Evolutionary conservation across 1,140 invertebrate species (phyloP), one percentile per base, ranked within the genome.

Genomic region (Copidosoma floridanum): DNA sequence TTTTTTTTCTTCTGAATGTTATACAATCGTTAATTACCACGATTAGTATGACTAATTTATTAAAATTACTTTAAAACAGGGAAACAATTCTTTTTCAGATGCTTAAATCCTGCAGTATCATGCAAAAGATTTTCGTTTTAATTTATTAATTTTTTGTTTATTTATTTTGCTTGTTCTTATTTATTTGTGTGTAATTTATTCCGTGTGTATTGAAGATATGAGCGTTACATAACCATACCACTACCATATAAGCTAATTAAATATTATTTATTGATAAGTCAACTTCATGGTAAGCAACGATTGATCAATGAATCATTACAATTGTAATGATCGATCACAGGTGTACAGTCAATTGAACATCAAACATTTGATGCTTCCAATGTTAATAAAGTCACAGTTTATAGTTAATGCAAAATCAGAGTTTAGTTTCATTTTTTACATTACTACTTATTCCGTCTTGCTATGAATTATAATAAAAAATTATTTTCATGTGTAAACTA

Each of bases 281-380:
- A 57, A 21, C 2, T 57, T 40, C 37, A 40, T 14, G 37, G 35
- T 40, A 51, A 58, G 27, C 43, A 40, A 56, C 20, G 29, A 48
- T 48, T 23, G 32, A 57, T 47, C n/a, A 2, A 38, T 24, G 14
- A 38, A 47, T 48, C 20, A 7, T 7, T 8, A 24, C 35, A n/a
- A 26, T 37, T 24, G 3, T 32, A 6, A 26, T 23, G n/a, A 10
- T 37, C 43, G 54, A 57, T 37, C 20, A 47, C 35, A 40, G 56
- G 46, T 58, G 56, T 58, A 51, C 47, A 58, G 46, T 57, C 54
- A 23, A n/a, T n/a, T n/a, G n/a, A n/a, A n/a, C n/a, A n/a, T n/a
- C n/a, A n/a, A n/a, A n/a, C n/a, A n/a, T n/a, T n/a, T n/a, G n/a
- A n/a, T n/a, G n/a, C n/a, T n/a, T n/a, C n/a, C n/a, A n/a, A n/a